phyloP scores from a whole-genome alignment of 1,140 invertebrate species.

The Pissodes strobi region DNA sequence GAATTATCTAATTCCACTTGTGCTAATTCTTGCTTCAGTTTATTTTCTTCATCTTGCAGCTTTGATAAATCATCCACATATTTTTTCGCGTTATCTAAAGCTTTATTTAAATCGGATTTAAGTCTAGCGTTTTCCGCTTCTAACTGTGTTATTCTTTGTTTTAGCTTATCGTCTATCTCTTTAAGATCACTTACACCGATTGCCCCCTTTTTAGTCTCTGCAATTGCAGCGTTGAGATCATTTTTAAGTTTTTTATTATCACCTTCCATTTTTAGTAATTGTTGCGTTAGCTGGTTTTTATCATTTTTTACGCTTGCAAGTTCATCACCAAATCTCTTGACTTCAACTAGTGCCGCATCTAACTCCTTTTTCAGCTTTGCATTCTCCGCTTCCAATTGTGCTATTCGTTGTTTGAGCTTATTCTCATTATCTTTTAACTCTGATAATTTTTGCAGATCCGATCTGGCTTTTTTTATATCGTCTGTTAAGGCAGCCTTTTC shows the following conservation, averaged over 20 bases:
- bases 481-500: constrained; percentile 18
- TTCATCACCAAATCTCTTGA: constrained; percentile 1
- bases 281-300: constrained; percentile 24
- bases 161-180: constrained; percentile 19
- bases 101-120: constrained; percentile 21
- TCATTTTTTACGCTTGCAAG: constrained; percentile 13
- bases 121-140: constrained; percentile 21
- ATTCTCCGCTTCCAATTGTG: constrained; percentile 32
- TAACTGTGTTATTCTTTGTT: constrained; percentile 22
- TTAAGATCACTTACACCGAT: constrained; percentile 11
- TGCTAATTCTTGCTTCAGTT: constrained; percentile 30
- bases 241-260: constrained; percentile 25
- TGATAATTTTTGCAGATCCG: constrained; percentile 19
- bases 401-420: constrained; percentile 28
- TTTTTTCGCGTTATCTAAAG: constrained; percentile 24
- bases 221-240: constrained; percentile 17
- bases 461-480: constrained; percentile 16
- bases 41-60: constrained; percentile 23
- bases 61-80: constrained; percentile 1
- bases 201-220: constrained; percentile 10
- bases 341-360: constrained; percentile 4
- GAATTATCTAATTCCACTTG: constrained; percentile 24
- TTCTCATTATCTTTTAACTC: constrained; percentile 32
- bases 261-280: constrained; percentile 13
- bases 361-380: constrained; percentile 26